Conservation (phyloP, 1,140 invertebrate species). For the Sycophila sp. region DNA sequence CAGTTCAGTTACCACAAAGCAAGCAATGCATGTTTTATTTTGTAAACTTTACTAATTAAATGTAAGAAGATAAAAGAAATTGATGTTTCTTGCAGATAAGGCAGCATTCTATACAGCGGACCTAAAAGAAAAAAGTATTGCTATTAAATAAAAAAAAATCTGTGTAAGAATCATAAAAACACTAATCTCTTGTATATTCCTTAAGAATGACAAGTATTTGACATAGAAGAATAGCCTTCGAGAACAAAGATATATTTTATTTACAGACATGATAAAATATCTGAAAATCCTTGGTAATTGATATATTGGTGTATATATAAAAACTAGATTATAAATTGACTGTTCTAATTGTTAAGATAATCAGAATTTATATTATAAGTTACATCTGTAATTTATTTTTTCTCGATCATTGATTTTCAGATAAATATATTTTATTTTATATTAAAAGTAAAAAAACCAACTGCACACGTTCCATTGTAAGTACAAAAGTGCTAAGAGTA, state of each 20-base stretch:
- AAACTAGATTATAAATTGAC: slow-evolving; percentile 17
- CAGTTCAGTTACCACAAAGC: too few relatives aligned
- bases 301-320: slow-evolving; percentile 33
- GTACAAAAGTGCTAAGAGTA: slow-evolving; percentile 45
- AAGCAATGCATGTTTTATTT: background rate
- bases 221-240: slow-evolving; percentile 33
- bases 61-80: background rate
- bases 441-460: slow-evolving; percentile 28
- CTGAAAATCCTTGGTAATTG: slow-evolving; percentile 34
- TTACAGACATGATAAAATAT: slow-evolving; percentile 39
- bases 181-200: slow-evolving; percentile 35
- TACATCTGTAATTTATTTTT: slow-evolving; percentile 1
- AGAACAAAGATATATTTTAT: slow-evolving; percentile 44
- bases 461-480: slow-evolving; percentile 47
- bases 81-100: background rate
- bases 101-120: background rate
- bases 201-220: background rate
- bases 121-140: slow-evolving; percentile 1
- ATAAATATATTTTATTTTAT: slow-evolving; percentile 29
- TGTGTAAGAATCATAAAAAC: slow-evolving; percentile 24
- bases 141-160: slow-evolving; percentile 2
- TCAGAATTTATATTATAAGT: slow-evolving; percentile 15
- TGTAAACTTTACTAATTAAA: background rate
- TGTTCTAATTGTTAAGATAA: slow-evolving; percentile 33
- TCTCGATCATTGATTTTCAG: slow-evolving; percentile 25